Conservation (phyloP, 2,797 vertebrate genomes). For the Cottoperca gobio region DNA sequence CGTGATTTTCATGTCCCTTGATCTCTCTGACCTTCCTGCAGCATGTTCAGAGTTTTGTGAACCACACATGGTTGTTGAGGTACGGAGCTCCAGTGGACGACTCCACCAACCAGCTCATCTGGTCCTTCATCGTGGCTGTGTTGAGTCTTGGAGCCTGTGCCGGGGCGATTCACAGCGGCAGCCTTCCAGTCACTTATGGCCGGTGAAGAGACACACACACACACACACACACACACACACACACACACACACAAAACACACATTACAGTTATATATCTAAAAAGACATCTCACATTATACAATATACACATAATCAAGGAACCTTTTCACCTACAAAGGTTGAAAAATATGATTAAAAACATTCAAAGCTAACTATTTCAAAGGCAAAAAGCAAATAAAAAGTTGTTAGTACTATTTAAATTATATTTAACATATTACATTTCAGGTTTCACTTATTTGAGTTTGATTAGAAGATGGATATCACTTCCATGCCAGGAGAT, state of each 20-base stretch:
- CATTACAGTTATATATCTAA: no score
- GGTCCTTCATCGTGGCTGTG: conserved; percentile 85
- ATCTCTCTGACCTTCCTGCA: conserved; percentile 45
- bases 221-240: no score
- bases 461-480: not conserved
- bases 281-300: not conserved
- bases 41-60: conserved; percentile 85
- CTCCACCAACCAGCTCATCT: conserved; percentile 79
- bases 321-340: not conserved
- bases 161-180: conserved; percentile 79
- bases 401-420: not conserved
- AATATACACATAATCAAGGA: not conserved
- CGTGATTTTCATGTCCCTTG: not conserved
- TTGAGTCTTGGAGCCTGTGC: conserved; percentile 81
- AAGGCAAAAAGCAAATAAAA: not conserved
- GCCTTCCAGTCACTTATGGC: conserved; percentile 81
- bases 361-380: not conserved
- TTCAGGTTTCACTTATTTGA: not conserved
- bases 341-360: not conserved
- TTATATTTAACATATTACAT: not conserved
- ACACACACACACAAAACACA: no score
- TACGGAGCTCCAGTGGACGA: conserved; percentile 66
- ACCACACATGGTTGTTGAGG: conserved; percentile 80
- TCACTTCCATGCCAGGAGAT: not conserved
- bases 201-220: conserved; percentile 75